Evolutionary conservation across 1,140 invertebrate species (phyloP).

Genomic region (Cryptotermes secundus): DNA sequence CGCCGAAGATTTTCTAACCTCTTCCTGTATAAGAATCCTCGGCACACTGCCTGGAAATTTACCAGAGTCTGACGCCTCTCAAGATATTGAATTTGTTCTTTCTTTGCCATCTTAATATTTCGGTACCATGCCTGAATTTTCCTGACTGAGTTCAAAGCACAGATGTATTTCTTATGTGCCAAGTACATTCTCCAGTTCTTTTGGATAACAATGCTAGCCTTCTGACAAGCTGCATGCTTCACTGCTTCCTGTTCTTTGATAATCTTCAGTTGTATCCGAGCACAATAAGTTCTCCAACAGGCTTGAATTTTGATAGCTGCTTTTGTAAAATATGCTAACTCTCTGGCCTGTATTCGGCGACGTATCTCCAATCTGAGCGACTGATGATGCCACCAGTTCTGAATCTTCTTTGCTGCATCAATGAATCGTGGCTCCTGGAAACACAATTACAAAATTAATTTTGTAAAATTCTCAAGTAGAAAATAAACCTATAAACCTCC

Average conservation of each 20-base stretch:
- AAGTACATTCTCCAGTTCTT: conserved; percentile 23
- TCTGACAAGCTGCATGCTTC: conserved; percentile 29
- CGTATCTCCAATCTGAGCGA: conserved; percentile 49
- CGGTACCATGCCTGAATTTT: conserved; percentile 45
- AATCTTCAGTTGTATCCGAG: conserved; percentile 39
- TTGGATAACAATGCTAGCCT: conserved; percentile 34
- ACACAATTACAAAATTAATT: not conserved
- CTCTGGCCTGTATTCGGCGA: conserved; percentile 40
- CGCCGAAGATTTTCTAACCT: not conserved
- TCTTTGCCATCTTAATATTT: conserved; percentile 40
- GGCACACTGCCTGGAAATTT: conserved; percentile 18
- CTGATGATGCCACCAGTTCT: conserved; percentile 67
- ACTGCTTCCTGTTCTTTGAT: conserved; percentile 46
- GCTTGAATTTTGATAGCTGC: conserved; percentile 34
- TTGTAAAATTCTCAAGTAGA: too few species aligned
- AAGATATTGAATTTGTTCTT: not conserved
- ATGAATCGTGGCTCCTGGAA: conserved; percentile 69
- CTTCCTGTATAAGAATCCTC: conserved; percentile 33
- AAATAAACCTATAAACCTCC: too few species aligned
- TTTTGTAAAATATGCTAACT: conserved; percentile 40
- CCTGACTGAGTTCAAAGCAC: conserved; percentile 57
- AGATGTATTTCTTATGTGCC: conserved; percentile 41
- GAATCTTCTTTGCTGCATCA: conserved; percentile 62
- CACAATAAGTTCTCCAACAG: conserved; percentile 28
- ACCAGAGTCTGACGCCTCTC: conserved; percentile 34